A percentile compares a stretch with the other conserved stretches of the same genome.
Conservation (phyloP, 2,888 invertebrate species). For the Germaria angustata region DNA sequence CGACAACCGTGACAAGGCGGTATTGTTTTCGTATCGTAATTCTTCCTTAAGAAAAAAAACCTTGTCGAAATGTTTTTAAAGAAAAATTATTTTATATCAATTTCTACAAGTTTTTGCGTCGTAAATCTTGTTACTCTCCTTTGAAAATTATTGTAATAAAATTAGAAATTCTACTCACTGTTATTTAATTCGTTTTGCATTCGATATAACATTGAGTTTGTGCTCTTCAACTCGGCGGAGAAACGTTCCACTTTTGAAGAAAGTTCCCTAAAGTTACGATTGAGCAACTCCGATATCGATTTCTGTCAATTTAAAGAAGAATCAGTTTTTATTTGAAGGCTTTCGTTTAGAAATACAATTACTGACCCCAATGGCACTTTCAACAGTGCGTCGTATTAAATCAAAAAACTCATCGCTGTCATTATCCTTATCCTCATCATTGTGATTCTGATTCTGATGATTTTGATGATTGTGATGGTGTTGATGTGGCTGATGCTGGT, state of each 20-base stretch:
- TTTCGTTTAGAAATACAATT: background rate
- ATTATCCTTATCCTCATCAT: conserved; percentile 74
- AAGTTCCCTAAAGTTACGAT: conserved; percentile 75
- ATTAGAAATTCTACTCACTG: conserved; percentile 70
- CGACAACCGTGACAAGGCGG: no score
- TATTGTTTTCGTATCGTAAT: no score
- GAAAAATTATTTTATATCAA: no score
- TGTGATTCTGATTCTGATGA: background rate
- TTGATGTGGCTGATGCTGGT: conserved; percentile 33
- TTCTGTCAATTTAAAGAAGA: conserved; percentile 67
- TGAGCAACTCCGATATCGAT: conserved; percentile 73
- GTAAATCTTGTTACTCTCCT: no score
- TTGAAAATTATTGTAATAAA: no score
- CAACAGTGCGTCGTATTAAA: conserved; percentile 76
- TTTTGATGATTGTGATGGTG: conserved; percentile 42
- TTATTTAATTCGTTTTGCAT: conserved; percentile 73
- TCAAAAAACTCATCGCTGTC: conserved; percentile 78
- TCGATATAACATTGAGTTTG: conserved; percentile 72
- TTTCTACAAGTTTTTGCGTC: no score
- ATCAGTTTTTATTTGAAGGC: background rate
- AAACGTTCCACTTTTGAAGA: conserved; percentile 74
- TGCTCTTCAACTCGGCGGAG: conserved; percentile 71
- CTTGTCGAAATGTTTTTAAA: no score
- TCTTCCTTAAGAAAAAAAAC: no score
- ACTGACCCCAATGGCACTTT: conserved; percentile 75